Conservation (phyloP, 2,888 invertebrate genomes). For the Cerastis leucographa region DNA sequence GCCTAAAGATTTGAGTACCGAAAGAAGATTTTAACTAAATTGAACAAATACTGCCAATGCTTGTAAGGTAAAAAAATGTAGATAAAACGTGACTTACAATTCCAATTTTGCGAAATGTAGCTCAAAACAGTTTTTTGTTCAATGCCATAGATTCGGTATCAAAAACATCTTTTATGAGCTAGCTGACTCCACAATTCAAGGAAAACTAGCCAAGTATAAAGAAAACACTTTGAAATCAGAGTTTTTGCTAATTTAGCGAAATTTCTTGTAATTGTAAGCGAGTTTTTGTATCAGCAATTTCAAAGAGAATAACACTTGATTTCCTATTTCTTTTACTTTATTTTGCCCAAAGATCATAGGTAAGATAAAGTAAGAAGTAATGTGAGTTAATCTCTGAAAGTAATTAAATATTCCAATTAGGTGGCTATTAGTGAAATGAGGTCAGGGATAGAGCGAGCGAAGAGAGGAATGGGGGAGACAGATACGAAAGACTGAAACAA, state of each 20-base stretch:
- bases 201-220: constrained; percentile 31
- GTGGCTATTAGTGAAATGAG: not conserved
- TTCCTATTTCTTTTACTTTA: constrained; percentile 47
- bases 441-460: not conserved
- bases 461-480: not conserved
- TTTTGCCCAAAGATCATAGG: constrained; percentile 40
- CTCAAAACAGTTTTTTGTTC: constrained; percentile 15
- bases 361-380: not conserved
- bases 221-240: constrained; percentile 22
- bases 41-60: not conserved
- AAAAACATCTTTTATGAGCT: constrained; percentile 20
- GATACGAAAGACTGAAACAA: not conserved
- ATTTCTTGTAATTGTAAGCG: constrained; percentile 32
- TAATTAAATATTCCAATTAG: constrained; percentile 11
- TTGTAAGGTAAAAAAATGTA: not conserved
- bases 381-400: not conserved
- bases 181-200: constrained; percentile 23
- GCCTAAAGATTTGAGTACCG: not conserved
- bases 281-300: constrained; percentile 52
- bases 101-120: constrained; percentile 8
- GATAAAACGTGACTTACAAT: not conserved
- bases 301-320: constrained; percentile 31
- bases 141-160: not conserved
- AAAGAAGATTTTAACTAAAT: not conserved
- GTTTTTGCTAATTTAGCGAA: constrained; percentile 42